Percentiles rank a stretch among this genome's conserved stretches.
These are phyloP conservation scores for Danaus plexippus DNA, from an alignment of 1,140 invertebrate genomes.

Conservation along the genomic window DNA sequence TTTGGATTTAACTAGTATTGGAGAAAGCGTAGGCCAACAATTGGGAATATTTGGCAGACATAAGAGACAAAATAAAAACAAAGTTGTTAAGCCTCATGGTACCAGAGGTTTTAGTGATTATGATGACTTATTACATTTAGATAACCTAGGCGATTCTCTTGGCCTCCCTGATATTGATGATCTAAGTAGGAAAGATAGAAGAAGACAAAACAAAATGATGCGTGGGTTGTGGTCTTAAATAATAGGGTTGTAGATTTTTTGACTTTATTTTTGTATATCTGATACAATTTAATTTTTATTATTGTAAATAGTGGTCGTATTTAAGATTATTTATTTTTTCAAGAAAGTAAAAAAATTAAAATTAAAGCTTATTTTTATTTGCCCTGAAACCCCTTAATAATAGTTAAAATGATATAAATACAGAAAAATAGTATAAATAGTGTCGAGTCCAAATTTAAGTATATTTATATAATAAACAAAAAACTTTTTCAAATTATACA, in stretches of 20 bases:
- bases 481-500: too few relatives aligned
- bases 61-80: constrained; percentile 51
- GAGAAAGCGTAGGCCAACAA: constrained; percentile 59
- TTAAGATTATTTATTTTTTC: constrained; percentile 31
- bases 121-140: constrained; percentile 42
- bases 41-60: constrained; percentile 58
- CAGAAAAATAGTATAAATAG: background rate
- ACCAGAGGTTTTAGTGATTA: constrained; percentile 41
- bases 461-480: too few relatives aligned
- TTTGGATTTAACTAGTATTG: constrained; percentile 56
- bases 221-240: constrained; percentile 51
- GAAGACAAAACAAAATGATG: constrained; percentile 72
- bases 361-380: background rate
- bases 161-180: constrained; percentile 39
- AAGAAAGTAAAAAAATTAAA: constrained; percentile 9
- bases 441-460: background rate
- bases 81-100: constrained; percentile 34
- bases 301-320: constrained; percentile 58
- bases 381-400: too few relatives aligned
- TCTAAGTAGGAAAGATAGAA: constrained; percentile 49
- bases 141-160: constrained; percentile 40
- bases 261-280: too few relatives aligned
- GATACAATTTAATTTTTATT: constrained; percentile 40
- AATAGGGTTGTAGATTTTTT: too few relatives aligned
- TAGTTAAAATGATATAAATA: background rate